phyloP scores from a whole-genome alignment of 2,113 vertebrate genomes.

The Macroglossus sobrinus region DNA sequence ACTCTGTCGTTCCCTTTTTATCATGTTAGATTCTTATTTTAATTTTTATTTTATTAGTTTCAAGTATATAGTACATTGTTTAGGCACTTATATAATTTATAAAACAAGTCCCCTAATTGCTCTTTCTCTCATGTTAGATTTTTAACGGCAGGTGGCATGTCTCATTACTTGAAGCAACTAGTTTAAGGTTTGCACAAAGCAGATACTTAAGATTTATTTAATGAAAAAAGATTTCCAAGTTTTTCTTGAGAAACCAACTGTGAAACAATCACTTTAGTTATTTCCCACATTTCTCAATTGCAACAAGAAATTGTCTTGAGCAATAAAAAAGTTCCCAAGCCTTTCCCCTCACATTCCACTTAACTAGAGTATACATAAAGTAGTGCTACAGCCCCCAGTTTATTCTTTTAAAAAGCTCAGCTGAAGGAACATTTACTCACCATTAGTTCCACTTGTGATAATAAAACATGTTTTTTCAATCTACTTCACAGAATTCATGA shows the following conservation, averaged over 20 bases:
- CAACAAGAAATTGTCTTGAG: constrained; percentile 51
- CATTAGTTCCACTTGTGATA: background rate
- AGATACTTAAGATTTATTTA: background rate
- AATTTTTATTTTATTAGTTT: background rate
- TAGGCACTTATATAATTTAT: too few species aligned
- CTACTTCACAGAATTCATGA: constrained; percentile 12
- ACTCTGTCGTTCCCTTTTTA: background rate
- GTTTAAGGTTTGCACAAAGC: background rate
- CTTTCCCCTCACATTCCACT: constrained; percentile 45
- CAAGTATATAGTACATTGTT: too few species aligned
- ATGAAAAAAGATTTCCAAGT: background rate
- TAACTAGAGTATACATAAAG: constrained; percentile 8
- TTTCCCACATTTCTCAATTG: constrained; percentile 71
- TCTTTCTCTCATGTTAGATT: background rate
- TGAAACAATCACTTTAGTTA: constrained; percentile 31
- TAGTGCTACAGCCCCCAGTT: background rate
- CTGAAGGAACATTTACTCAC: background rate
- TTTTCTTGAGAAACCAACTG: constrained; percentile 42
- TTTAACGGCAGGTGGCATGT: background rate
- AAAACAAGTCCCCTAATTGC: too few species aligned
- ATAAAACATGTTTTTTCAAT: constrained; percentile 41
- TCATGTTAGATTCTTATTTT: background rate
- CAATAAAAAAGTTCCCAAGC: constrained; percentile 67
- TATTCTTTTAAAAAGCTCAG: constrained; percentile 41
- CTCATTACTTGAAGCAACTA: background rate